Evolutionary conservation across 2,888 invertebrate genomes (phyloP), one percentile per base, ranked within the genome.

Genomic region (Agelastica alni): DNA sequence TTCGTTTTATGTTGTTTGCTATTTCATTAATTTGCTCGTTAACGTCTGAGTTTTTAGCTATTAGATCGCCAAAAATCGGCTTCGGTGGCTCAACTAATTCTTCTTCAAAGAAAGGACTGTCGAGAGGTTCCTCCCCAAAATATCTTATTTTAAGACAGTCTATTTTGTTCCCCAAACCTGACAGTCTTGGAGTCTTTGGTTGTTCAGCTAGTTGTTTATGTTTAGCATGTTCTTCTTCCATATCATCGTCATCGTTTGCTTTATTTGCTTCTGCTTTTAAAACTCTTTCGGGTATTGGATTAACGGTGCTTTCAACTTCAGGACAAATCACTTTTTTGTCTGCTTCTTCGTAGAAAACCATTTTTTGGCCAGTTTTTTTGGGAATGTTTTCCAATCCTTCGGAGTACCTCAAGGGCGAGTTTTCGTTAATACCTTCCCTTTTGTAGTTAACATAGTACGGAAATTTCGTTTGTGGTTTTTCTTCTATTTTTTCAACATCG

Each of bases 121-220:
- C 89, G 48, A 90, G 74, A 1, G 90, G 90, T 72, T 89, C 83
- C 55, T 81, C 79, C 1, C 88, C 90, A 70, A 90, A 91, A 71
- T 86, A 89, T 76, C 39, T 56, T 9, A 41, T 46, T 73, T 87
- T 88, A 18, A 87, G 83, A 67, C 91, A 91, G 60, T 87, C 85
- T 13, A 91, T 85, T 77, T 87, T 86, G 60, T 87, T 85, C 0
- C 89, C 89, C 14, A 91, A 75, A 1, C 85, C 84, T 56, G 76
- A 75, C 0, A 90, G 74, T 51, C 87, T 79, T 0, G 80, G 81
- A 47, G 74, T 72, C 60, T 79, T 70, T 58, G 77, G 76, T 32
- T 66, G 61, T 14, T 69, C 70, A 17, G 63, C 64, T 48, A 26
- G 41, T 10, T 75, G 70, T 6, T 74, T 71, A 3, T 72, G 71